Conservation (phyloP, 2,888 invertebrate genomes). For the Zygaena filipendulae region DNA sequence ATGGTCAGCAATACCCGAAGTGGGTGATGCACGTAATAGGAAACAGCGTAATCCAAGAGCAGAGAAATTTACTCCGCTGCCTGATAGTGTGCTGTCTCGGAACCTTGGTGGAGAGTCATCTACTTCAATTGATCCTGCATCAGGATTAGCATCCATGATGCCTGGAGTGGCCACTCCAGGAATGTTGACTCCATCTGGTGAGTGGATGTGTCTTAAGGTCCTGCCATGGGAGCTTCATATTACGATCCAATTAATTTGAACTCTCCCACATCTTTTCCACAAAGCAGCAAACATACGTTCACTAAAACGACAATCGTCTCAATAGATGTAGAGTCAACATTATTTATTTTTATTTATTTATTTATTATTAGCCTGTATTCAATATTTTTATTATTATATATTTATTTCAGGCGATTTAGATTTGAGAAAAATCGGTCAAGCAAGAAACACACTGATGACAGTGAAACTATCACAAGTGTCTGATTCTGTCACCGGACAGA, state of each 20-base stretch:
- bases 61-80: conserved; percentile 97
- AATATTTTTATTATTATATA: no score
- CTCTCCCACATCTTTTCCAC: no score
- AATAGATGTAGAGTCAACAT: no score
- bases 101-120: conserved; percentile 86
- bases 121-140: conserved; percentile 83
- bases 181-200: conserved; percentile 85
- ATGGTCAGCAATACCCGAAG: conserved; percentile 98
- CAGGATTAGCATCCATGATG: conserved; percentile 88
- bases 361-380: no score
- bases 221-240: no score
- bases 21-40: conserved; percentile 98
- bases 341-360: no score
- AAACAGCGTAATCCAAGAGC: conserved; percentile 95
- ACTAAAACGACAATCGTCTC: no score
- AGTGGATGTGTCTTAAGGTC: no score
- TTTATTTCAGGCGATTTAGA: conserved; percentile 86
- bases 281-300: no score
- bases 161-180: conserved; percentile 89
- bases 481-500: conserved; percentile 98
- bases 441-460: conserved; percentile 98
- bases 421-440: conserved; percentile 98
- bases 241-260: no score
- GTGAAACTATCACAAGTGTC: conserved; percentile 97
- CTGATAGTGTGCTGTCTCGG: conserved; percentile 92